Evolutionary conservation across 2,113 vertebrate genomes (phyloP), one percentile per base, ranked within the genome.

Genomic region (Atlantisia rogersi): DNA sequence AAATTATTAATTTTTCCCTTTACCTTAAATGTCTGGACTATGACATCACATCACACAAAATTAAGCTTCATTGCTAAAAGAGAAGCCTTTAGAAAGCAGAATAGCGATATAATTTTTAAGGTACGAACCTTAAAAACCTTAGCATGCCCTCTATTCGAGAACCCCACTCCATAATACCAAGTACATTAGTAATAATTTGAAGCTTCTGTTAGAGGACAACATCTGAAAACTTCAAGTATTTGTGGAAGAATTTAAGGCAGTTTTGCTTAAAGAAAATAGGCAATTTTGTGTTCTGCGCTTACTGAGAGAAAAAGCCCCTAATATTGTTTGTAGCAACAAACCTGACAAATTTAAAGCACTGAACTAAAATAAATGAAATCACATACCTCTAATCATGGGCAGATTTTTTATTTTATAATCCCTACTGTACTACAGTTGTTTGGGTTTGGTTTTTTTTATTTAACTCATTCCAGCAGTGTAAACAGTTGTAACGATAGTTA

Each of bases 1-100:
- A 96, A 96, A 84, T 88, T 78, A 88, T 60, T 76, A 58, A 69
- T 93, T 89, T 90, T 60, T 40, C 11, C 11, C 20, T 88, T 71
- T 42, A 69, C 16, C 59, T 79, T 85, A 76, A 74, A 84, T 40
- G 12, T 48, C 56, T 84, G 56, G 18, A 29, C 16, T 84, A 75
- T 68, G 80, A 86, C 69, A 95, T 69, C 83, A 84, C 18, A 46
- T 0, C 56, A 56, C 19, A 82, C 35, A 88, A 92, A 94, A 93
- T 71, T 62, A 86, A 86, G 24, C 29, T 75, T 71, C 29, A 81
- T 7, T 77, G 44, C 13, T 84, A 37, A 77, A 86, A 92, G 53
- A 7, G 10, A 90, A 90, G 32, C 21, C 26, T 86, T 67, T 60
- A 74, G 15, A 84, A 31, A 94, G 10, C 26, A 93, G 46, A 82